These are phyloP conservation scores for Lobophora halterata DNA, from an alignment of 2,888 invertebrate species.

Conservation along the genomic window DNA sequence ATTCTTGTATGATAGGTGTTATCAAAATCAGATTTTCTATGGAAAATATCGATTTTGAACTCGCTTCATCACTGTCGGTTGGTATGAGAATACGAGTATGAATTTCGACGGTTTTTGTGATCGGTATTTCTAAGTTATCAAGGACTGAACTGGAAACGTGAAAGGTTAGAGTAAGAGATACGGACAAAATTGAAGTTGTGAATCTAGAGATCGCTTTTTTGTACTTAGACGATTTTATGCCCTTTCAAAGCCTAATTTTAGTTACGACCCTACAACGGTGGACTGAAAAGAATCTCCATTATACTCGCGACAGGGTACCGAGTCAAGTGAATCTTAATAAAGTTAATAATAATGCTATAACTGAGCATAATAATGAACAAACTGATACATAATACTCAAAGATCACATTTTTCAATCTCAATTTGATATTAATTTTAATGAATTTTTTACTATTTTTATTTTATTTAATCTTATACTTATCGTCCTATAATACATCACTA, in stretches of 20 bases:
- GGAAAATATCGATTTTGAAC: too few species aligned
- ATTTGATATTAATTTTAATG: conserved; percentile 50
- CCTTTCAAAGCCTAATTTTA: conserved; percentile 44
- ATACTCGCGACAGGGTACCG: conserved; percentile 72
- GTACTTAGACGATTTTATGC: conserved; percentile 49
- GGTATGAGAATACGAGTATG: too few species aligned
- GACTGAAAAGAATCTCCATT: conserved; percentile 64
- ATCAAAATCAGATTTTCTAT: too few species aligned
- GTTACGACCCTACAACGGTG: conserved; percentile 33
- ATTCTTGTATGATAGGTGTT: too few species aligned
- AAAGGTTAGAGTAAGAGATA: conserved; percentile 40
- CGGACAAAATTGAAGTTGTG: conserved; percentile 28
- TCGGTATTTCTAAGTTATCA: conserved; percentile 43
- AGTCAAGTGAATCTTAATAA: conserved; percentile 47
- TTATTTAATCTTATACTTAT: conserved; percentile 42
- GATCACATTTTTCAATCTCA: conserved; percentile 63
- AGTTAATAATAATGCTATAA: conserved; percentile 45
- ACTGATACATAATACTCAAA: conserved; percentile 67
- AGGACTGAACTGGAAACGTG: conserved; percentile 46
- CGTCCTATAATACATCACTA: conserved; percentile 50
- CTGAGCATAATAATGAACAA: conserved; percentile 57
- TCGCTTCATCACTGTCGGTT: too few species aligned
- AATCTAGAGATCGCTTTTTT: conserved; percentile 38
- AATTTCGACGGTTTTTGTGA: conserved; percentile 51
- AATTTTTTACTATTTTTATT: conserved; percentile 27